Evolutionary conservation across 2,888 invertebrate genomes (phyloP).

Genomic region (Lamellibrachia satsuma): DNA sequence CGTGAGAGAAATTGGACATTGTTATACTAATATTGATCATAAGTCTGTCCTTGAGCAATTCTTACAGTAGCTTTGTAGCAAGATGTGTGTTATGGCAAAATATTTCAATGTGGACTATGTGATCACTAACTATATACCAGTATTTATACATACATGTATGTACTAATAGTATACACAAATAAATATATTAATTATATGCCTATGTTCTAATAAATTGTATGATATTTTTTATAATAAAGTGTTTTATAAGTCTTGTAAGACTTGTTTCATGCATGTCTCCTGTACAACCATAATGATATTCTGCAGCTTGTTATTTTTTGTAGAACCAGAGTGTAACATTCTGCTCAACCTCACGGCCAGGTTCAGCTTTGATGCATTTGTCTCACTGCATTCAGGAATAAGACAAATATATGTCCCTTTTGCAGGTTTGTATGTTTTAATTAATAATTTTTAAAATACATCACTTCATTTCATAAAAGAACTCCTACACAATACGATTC

Average conservation of each 20-base stretch:
- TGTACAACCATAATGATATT: background rate
- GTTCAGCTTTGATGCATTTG: slow-evolving; percentile 56
- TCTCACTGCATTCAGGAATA: slow-evolving; percentile 61
- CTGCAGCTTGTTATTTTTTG: slow-evolving; percentile 34
- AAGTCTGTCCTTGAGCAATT: background rate
- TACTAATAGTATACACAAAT: background rate
- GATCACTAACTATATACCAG: background rate
- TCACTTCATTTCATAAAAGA: background rate
- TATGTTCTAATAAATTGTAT: background rate
- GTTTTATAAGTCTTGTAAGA: background rate
- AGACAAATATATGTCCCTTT: slow-evolving; percentile 61
- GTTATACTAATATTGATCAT: too few species aligned
- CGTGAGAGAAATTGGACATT: too few species aligned
- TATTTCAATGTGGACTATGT: background rate
- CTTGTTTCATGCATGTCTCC: background rate
- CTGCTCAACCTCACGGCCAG: slow-evolving; percentile 48
- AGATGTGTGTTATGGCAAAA: background rate
- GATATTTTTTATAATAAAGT: background rate
- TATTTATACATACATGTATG: background rate
- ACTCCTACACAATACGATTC: background rate
- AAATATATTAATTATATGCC: background rate
- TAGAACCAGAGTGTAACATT: slow-evolving; percentile 56
- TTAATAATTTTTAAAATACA: background rate
- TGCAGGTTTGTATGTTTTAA: slow-evolving; percentile 50
- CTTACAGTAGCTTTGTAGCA: background rate